Base-by-base conservation (phyloP, 2,797 vertebrate species). In the Semotilus atromaculatus region DNA sequence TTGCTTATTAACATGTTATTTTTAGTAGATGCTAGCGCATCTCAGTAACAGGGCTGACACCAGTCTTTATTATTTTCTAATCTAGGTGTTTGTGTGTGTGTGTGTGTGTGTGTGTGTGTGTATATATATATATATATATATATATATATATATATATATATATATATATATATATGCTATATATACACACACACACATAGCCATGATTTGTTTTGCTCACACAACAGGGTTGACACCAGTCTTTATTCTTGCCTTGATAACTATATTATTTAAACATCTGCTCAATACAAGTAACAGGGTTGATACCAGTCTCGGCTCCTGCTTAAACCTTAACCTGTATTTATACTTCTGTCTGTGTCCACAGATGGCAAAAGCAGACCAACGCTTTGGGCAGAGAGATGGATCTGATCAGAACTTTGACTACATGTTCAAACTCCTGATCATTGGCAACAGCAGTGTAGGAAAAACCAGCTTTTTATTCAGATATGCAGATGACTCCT, bases 371-470 rank as follows among this genome's bases (percentile, higher is more conserved):
- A 98, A 98, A 84, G 97, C 96, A 93, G 97, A 99, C 89, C 94
- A 96, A 89, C 97, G 97, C 90, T 96, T 95, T 64, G 97, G 97
- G 80, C 96, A 96, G 91, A 96, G 97, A 87, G 97, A 99, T 83
- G 96, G 96, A 86, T 98, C 98, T 0, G 98, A 99, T 93, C 98
- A 99, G 93, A 99, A 99, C 93, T 99, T 99, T 71, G 98, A 99
- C 93, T 99, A 98, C 93, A 99, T 99, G 98, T 99, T 99, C 94
- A 99, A 99, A 90, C 94, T 99, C 81, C 96, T 99, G 90, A 98
- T 99, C 90, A 99, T 99, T 40, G 98, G 98, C 67, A 99, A 99
- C 92, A 99, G 98, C 94, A 99, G 97, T 1, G 98, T 99, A 9
- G 98, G 97, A 60, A 99, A 99, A 91, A 99, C 97, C 0, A 98